These are phyloP conservation scores for Eupithecia inturbata DNA, from an alignment of 2,888 invertebrate genomes.

Conservation along the genomic window DNA sequence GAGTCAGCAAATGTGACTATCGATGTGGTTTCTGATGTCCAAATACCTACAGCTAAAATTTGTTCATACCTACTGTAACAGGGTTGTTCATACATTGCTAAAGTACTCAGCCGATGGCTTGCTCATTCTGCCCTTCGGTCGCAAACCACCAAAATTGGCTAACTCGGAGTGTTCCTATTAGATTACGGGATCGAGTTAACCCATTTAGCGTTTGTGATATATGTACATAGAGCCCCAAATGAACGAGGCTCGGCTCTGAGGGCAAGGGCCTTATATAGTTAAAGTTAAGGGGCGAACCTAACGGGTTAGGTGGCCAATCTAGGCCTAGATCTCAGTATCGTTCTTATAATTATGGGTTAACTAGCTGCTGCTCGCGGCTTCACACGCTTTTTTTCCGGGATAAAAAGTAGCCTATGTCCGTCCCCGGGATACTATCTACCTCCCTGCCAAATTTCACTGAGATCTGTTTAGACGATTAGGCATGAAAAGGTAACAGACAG, in stretches of 20 bases:
- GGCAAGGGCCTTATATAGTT: neutral
- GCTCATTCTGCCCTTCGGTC: slow-evolving; percentile 10
- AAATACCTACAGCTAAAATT: neutral
- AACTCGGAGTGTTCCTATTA: slow-evolving; percentile 36
- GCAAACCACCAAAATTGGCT: slow-evolving; percentile 38
- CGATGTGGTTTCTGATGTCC: neutral
- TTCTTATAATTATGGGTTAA: no score
- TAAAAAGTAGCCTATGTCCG: no score
- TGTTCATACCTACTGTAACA: neutral
- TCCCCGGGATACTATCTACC: no score
- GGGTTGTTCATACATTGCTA: neutral
- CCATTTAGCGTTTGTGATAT: slow-evolving; percentile 35
- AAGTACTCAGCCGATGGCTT: neutral
- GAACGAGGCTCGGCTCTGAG: neutral
- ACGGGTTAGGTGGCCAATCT: no score
- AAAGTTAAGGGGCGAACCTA: no score
- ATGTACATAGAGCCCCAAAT: slow-evolving; percentile 10
- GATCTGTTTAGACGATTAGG: no score
- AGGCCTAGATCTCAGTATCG: no score
- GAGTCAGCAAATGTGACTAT: neutral
- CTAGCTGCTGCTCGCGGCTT: no score
- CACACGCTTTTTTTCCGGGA: no score
- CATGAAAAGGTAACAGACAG: no score
- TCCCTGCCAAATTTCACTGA: no score
- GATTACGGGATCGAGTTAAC: slow-evolving; percentile 37